Conservation (phyloP, 2,113 vertebrate genomes). For the Halichoeres trimaculatus region DNA sequence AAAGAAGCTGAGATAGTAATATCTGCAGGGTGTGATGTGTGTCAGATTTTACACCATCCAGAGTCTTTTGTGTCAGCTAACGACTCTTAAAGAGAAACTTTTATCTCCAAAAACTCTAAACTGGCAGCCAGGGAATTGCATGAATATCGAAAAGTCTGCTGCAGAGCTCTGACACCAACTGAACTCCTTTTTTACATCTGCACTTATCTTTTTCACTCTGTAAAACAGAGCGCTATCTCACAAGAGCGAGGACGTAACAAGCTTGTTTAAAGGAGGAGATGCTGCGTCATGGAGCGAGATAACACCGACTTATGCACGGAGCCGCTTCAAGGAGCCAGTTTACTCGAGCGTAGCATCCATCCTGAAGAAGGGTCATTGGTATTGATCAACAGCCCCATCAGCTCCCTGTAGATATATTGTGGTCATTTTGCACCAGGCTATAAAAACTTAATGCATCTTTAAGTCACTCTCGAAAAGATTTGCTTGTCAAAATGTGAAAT, state of each 20-base stretch:
- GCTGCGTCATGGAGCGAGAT: background rate
- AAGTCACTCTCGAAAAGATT: slow-evolving; percentile 32
- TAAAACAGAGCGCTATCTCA: background rate
- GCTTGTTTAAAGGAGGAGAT: background rate
- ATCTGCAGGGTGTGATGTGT: too few species aligned
- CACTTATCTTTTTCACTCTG: slow-evolving; percentile 1
- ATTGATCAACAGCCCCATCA: slow-evolving; percentile 43
- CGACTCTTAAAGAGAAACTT: background rate
- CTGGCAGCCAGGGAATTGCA: background rate
- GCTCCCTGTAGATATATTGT: slow-evolving; percentile 17
- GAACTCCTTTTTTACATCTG: background rate
- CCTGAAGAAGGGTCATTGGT: slow-evolving; percentile 11
- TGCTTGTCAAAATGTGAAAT: slow-evolving; percentile 45
- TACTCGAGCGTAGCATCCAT: background rate
- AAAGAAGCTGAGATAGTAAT: too few species aligned
- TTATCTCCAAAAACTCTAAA: background rate
- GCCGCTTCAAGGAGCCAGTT: background rate
- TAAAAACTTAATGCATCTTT: slow-evolving; percentile 50
- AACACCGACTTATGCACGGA: slow-evolving; percentile 1
- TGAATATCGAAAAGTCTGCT: background rate
- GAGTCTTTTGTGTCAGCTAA: too few species aligned
- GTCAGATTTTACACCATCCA: too few species aligned
- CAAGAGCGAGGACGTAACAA: background rate
- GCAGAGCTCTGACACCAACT: background rate
- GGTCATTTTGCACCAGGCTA: slow-evolving; percentile 17